Evolutionary conservation across 2,797 vertebrate species (phyloP).

Genomic region (Rhincodon typus): DNA sequence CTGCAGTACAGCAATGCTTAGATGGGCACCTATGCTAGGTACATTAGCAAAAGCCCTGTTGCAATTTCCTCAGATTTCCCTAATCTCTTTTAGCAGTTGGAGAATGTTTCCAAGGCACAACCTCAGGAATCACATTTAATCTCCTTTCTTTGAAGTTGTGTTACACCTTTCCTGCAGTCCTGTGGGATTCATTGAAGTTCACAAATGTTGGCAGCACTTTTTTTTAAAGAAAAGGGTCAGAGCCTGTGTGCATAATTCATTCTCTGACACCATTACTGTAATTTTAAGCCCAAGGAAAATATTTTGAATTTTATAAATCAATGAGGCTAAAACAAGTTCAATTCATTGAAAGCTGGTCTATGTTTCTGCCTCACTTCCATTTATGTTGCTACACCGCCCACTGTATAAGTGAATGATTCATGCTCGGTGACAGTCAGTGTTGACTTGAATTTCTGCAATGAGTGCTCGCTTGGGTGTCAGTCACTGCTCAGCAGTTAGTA

Average conservation of each 20-base stretch:
- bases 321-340: not conserved
- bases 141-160: not conserved
- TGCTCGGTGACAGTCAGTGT: not conserved
- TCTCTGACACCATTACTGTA: not conserved
- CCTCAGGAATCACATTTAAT: not conserved
- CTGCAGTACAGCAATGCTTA: not conserved
- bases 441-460: not conserved
- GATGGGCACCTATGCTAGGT: not conserved
- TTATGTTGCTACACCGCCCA: not conserved
- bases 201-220: not conserved
- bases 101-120: not conserved
- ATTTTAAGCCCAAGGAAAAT: not conserved
- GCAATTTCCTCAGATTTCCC: not conserved
- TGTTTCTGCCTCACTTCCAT: constrained; percentile 5
- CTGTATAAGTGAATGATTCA: not conserved
- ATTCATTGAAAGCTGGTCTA: constrained; percentile 14
- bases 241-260: not conserved
- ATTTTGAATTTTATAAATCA: not conserved
- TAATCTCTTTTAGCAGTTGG: not conserved
- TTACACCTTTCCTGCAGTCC: not conserved
- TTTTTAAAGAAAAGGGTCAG: not conserved
- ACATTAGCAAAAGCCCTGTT: too few species aligned
- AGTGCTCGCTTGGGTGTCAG: not conserved
- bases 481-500: not conserved
- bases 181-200: not conserved